These are phyloP conservation scores for Camponotus vicinus DNA, from an alignment of 1,140 invertebrate genomes.

Conservation along the genomic window DNA sequence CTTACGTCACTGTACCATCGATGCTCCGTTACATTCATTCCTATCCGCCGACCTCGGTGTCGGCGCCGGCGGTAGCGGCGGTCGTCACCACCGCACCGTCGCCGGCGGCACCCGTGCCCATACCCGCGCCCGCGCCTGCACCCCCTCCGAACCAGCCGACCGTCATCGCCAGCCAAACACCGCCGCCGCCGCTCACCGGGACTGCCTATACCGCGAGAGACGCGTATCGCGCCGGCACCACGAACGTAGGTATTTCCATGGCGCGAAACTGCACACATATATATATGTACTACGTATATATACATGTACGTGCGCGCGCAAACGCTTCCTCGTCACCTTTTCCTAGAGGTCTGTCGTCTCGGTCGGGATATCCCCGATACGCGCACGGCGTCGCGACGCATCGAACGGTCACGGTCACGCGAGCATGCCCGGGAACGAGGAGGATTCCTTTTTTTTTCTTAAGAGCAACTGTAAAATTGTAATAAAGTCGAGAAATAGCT, in stretches of 20 bases:
- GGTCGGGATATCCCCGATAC: neutral
- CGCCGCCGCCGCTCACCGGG: slow-evolving; percentile 78
- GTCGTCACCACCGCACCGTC: slow-evolving; percentile 70
- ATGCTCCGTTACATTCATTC: slow-evolving; percentile 84
- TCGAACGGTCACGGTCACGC: slow-evolving; percentile 48
- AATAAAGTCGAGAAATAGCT: neutral
- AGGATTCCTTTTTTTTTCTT: neutral
- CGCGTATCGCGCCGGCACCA: slow-evolving; percentile 81
- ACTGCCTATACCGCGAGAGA: slow-evolving; percentile 79
- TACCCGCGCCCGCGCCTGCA: slow-evolving; percentile 51
- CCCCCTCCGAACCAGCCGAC: slow-evolving; percentile 66
- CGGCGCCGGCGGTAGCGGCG: slow-evolving; percentile 70
- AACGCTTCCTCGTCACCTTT: neutral
- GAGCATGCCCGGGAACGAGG: slow-evolving; percentile 5
- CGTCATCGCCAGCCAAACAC: slow-evolving; percentile 81
- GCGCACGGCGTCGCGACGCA: neutral
- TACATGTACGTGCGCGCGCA: neutral
- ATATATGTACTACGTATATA: no score
- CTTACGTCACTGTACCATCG: slow-evolving; percentile 77
- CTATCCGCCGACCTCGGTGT: slow-evolving; percentile 81
- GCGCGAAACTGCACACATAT: slow-evolving; percentile 17
- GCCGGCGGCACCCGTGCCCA: slow-evolving; percentile 61
- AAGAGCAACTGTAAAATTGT: neutral
- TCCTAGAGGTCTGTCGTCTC: slow-evolving; percentile 8
- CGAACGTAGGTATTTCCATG: slow-evolving; percentile 80